These are phyloP conservation scores for Aix galericulata DNA, from an alignment of 2,113 vertebrate species.

Conservation along the genomic window DNA sequence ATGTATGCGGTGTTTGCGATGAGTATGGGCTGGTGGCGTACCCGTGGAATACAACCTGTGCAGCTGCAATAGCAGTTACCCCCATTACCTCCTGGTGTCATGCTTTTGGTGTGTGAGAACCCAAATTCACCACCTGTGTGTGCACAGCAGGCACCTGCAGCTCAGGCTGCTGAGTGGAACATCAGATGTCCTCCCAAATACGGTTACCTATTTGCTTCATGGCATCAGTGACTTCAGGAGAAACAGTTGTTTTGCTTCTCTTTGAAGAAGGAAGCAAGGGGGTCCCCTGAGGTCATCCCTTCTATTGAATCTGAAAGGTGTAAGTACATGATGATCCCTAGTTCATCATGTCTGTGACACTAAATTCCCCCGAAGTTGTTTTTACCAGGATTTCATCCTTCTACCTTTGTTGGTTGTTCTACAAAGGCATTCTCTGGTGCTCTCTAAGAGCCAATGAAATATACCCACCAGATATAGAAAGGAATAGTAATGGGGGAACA, in stretches of 20 bases:
- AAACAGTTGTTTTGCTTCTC: background rate
- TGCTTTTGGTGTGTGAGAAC: background rate
- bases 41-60: background rate
- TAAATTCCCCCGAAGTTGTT: background rate
- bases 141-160: background rate
- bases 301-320: background rate
- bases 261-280: background rate
- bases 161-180: background rate
- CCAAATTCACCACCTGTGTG: background rate
- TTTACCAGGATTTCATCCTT: background rate
- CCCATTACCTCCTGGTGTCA: fast-evolving
- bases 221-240: background rate
- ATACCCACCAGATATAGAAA: background rate
- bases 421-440: background rate
- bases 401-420: background rate
- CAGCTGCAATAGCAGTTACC: background rate
- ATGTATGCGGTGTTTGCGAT: background rate
- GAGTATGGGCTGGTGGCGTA: background rate
- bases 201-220: fast-evolving
- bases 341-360: background rate
- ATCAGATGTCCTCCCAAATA: fast-evolving
- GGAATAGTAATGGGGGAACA: background rate
- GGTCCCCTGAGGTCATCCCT: background rate
- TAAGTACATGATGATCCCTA: fast-evolving
- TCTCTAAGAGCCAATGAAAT: background rate